Percentiles rank a stretch among this genome's conserved stretches.
These are phyloP conservation scores for Parnassius mnemosyne DNA, from an alignment of 2,888 invertebrate species.

Conservation along the genomic window DNA sequence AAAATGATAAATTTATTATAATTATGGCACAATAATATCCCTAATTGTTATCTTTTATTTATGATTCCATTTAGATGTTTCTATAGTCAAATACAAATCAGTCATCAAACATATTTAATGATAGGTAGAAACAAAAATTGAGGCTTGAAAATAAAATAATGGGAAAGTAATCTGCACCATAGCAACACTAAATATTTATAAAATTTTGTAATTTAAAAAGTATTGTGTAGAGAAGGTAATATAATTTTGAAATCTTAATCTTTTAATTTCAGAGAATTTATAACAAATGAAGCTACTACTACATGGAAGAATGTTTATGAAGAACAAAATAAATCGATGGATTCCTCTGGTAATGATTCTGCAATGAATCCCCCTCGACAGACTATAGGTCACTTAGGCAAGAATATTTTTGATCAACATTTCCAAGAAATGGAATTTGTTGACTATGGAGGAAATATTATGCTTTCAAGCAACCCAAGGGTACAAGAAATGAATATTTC, in stretches of 20 bases:
- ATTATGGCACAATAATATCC: too few species aligned
- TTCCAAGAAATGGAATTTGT: slow-evolving; percentile 62
- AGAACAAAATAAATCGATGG: slow-evolving; percentile 67
- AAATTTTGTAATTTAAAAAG: too few species aligned
- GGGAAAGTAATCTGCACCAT: too few species aligned
- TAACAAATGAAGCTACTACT: slow-evolving; percentile 68
- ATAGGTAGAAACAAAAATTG: too few species aligned
- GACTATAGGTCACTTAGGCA: slow-evolving; percentile 57
- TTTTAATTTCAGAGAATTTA: slow-evolving; percentile 57
- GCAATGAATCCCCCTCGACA: slow-evolving; percentile 42
- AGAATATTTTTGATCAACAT: slow-evolving; percentile 59
- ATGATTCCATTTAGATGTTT: too few species aligned
- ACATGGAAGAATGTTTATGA: slow-evolving; percentile 74
- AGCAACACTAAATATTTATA: too few species aligned
- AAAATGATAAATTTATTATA: too few species aligned
- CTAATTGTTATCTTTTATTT: too few species aligned
- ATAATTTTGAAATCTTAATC: not conserved
- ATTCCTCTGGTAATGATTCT: slow-evolving; percentile 63
- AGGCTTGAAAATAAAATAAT: too few species aligned
- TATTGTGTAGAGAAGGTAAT: too few species aligned
- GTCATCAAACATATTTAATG: too few species aligned
- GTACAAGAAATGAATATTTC: slow-evolving; percentile 44
- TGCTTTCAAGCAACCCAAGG: slow-evolving; percentile 35
- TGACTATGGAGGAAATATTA: slow-evolving; percentile 43
- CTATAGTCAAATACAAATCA: too few species aligned